Evolutionary conservation across 2,888 invertebrate genomes (phyloP).

Genomic region (Sepiola atlantica): DNA sequence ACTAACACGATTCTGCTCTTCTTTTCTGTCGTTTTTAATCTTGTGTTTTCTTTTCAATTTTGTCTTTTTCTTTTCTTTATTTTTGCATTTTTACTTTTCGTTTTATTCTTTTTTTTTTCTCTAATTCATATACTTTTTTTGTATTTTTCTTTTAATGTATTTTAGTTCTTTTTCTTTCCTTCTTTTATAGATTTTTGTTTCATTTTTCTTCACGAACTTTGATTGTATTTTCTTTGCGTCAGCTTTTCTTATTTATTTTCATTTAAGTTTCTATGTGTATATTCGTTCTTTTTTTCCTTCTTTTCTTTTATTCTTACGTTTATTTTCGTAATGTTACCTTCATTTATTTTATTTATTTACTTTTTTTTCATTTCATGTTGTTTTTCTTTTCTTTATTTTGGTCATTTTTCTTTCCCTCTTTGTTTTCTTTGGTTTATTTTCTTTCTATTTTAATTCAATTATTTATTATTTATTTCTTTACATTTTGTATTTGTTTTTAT

Average conservation of each 20-base stretch:
- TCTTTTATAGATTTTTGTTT: not conserved
- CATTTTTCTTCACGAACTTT: not conserved
- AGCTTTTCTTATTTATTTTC: no score
- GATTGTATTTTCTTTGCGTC: no score
- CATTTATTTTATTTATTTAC: no score
- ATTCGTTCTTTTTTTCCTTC: no score
- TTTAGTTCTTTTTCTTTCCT: not conserved
- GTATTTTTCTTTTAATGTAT: not conserved
- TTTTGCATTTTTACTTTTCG: not conserved
- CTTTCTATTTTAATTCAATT: no score
- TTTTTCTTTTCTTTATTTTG: rapidly evolving
- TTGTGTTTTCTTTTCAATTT: no score
- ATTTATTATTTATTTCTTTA: no score
- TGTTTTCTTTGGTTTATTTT: not conserved
- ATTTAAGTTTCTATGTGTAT: no score
- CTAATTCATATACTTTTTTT: not conserved
- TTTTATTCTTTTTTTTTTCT: not conserved
- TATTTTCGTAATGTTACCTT: no score
- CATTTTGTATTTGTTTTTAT: no score
- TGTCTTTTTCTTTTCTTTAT: not conserved
- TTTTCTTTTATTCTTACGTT: no score
- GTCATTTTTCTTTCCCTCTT: not conserved
- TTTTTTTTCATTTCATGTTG: not conserved
- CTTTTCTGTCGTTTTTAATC: not conserved
- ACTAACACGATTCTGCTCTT: not conserved